Base-by-base conservation (phyloP, 1,140 invertebrate species). In the Diorhabda elongata region DNA sequence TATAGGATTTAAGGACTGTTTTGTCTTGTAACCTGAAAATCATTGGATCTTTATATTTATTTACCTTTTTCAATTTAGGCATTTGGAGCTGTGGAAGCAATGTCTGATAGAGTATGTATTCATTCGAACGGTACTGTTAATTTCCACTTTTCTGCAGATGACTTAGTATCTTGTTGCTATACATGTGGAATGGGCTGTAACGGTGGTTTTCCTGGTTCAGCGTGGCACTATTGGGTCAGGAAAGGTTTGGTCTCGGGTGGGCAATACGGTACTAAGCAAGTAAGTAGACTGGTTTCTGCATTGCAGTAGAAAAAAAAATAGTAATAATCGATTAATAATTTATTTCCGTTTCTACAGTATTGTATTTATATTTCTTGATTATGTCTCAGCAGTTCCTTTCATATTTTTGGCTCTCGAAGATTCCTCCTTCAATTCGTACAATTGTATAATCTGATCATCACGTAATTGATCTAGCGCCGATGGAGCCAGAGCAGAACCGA, bases 71-170 rank as follows among this genome's bases (percentile, higher is more conserved):
- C 26, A 26, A 26, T 26, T 26, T 26, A 91, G 91, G 93, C 94
- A 5, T 94, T 96, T 82, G 95, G 93, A 61, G 94, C 95, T n/a
- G 94, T 94, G 2, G 94, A 95, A 82, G 91, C 95, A 2, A 97
- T 98, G 90, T 93, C 93, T 11, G 96, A 98, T 81, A 84, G 96
- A 62, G 86, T 86, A 4, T 98, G 96, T 81, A 95, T 96, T 72
- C 90, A 92, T 72, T 92, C 91, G 0, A 87, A 91, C 42, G 93
- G 89, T 26, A 86, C 86, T 43, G 75, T 84, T 4, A 86, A 95
- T 77, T 88, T 91, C 72, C 87, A 91, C 72, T 87, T 96, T 66
- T 96, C 95, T 2, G 88, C 94, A 44, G 92, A 97, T 80, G 93
- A 98, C 84, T 82, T 97, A 64, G 82, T 96, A 0, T 87, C 91